These are phyloP conservation scores for Megalops cyprinoides DNA, from an alignment of 2,797 vertebrate genomes.

Conservation along the genomic window DNA sequence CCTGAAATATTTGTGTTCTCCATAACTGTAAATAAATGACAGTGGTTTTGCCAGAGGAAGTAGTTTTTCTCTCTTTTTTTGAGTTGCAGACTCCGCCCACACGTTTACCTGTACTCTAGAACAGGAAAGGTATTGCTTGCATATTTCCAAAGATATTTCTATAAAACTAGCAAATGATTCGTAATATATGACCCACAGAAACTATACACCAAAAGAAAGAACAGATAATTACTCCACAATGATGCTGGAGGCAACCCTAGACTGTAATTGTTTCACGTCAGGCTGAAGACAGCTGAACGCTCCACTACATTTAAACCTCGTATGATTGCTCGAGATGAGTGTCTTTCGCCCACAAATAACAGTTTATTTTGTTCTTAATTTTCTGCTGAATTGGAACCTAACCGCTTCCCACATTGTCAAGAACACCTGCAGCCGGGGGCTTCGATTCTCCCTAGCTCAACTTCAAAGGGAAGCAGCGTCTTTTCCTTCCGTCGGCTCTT, in stretches of 20 bases:
- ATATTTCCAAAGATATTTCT: slow-evolving; percentile 82
- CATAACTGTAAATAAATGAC: neutral
- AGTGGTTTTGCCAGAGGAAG: neutral
- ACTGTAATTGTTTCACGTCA: slow-evolving; percentile 86
- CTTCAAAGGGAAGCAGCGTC: slow-evolving; percentile 77
- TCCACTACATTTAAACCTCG: slow-evolving; percentile 76
- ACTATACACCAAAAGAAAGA: slow-evolving; percentile 80
- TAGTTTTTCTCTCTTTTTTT: no score
- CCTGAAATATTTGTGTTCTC: neutral
- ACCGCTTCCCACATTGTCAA: slow-evolving; percentile 85
- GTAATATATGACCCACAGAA: slow-evolving; percentile 66
- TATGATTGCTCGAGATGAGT: slow-evolving; percentile 86
- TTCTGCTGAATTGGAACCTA: slow-evolving; percentile 91
- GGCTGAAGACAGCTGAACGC: slow-evolving; percentile 84
- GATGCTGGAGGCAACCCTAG: slow-evolving; percentile 83
- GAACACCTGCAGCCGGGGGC: slow-evolving; percentile 85
- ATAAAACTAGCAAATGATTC: slow-evolving; percentile 84
- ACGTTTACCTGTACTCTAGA: neutral
- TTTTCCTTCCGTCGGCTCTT: slow-evolving; percentile 81
- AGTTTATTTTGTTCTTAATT: slow-evolving; percentile 90
- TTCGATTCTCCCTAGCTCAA: slow-evolving; percentile 75
- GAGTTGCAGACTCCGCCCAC: slow-evolving; percentile 18
- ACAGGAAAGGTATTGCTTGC: slow-evolving; percentile 53
- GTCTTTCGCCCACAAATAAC: slow-evolving; percentile 89
- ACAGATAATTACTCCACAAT: slow-evolving; percentile 85